These are phyloP conservation scores for Brachionus angularis DNA, from an alignment of 1,140 invertebrate species.

Conservation along the genomic window DNA sequence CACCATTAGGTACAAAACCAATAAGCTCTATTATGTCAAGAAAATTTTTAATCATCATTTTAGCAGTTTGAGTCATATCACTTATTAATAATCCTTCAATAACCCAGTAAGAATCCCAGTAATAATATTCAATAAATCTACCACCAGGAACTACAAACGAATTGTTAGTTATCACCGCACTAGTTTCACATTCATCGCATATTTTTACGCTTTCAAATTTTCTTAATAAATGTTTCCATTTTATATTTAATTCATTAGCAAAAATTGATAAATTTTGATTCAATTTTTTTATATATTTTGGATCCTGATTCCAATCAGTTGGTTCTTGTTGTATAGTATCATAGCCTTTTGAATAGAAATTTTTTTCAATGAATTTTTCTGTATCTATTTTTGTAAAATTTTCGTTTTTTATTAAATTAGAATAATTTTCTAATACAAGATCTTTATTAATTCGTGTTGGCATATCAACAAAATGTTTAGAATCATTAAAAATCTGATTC, in stretches of 20 bases:
- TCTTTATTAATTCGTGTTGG: not conserved
- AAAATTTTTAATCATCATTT: slow-evolving; percentile 65
- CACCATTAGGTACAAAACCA: slow-evolving; percentile 84
- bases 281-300: not conserved
- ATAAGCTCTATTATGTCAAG: slow-evolving; percentile 48
- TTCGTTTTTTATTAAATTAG: not conserved
- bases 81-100: slow-evolving; percentile 75
- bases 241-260: not conserved
- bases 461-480: slow-evolving; percentile 43
- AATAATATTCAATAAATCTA: slow-evolving; percentile 78
- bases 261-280: slow-evolving; percentile 4
- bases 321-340: slow-evolving; percentile 2
- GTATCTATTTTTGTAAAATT: not conserved
- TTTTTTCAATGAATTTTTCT: slow-evolving; percentile 12
- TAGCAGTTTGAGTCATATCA: slow-evolving; percentile 73
- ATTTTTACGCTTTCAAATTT: slow-evolving; percentile 4
- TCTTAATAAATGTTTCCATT: slow-evolving; percentile 37
- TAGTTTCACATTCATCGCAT: slow-evolving; percentile 21
- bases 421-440: not conserved
- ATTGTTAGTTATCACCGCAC: slow-evolving; percentile 13
- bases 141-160: slow-evolving; percentile 77
- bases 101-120: slow-evolving; percentile 93
- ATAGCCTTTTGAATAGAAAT: slow-evolving; percentile 16
- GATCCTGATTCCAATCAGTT: slow-evolving; percentile 2
- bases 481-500: slow-evolving; percentile 16